Evolutionary conservation across 2,888 invertebrate genomes (phyloP).

Genomic region (Bellardia pandia): DNA sequence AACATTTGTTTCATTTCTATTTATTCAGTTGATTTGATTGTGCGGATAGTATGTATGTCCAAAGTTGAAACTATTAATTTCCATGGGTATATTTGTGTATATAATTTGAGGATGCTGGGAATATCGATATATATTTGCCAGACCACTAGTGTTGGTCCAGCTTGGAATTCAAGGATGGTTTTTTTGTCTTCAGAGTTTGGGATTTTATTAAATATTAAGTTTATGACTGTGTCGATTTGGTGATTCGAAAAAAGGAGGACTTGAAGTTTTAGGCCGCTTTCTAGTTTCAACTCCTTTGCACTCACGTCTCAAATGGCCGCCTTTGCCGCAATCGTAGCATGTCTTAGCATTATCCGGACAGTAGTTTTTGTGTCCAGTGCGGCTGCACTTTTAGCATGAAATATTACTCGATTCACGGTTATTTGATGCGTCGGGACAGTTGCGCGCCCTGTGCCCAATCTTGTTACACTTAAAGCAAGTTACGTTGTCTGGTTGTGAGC

Average conservation of each 20-base stretch:
- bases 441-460: constrained; percentile 95
- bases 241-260: constrained; percentile 65
- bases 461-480: constrained; percentile 94
- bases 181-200: constrained; percentile 54
- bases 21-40: constrained; percentile 75
- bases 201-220: constrained; percentile 49
- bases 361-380: constrained; percentile 95
- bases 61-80: constrained; percentile 47
- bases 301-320: constrained; percentile 95
- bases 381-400: constrained; percentile 97
- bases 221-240: constrained; percentile 70
- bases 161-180: constrained; percentile 72
- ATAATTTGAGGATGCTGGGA: constrained; percentile 70
- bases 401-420: constrained; percentile 83
- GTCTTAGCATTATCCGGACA: constrained; percentile 93
- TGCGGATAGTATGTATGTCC: constrained; percentile 50
- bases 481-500: constrained; percentile 91
- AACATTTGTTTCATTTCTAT: constrained; percentile 67
- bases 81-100: constrained; percentile 48
- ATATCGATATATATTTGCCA: constrained; percentile 69
- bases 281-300: constrained; percentile 87
- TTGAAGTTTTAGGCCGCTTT: constrained; percentile 54
- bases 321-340: constrained; percentile 96
- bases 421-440: constrained; percentile 89
- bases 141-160: constrained; percentile 71